Conservation (phyloP, 2,797 vertebrate genomes). For the Clarias pachynema region DNA sequence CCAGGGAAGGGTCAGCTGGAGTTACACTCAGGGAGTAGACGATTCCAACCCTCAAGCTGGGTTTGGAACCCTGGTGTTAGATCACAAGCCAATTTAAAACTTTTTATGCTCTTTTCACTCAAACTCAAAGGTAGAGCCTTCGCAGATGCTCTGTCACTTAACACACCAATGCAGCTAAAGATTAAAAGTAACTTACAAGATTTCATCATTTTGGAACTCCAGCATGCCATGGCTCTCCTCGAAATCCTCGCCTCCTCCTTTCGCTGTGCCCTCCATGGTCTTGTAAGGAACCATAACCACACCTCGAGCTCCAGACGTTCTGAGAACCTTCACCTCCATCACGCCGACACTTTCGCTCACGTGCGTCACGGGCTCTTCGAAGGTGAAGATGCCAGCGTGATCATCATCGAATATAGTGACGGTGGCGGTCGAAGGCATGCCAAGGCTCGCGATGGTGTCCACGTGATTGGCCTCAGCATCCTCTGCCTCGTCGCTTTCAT, state of each 20-base stretch:
- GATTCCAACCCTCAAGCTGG: not conserved
- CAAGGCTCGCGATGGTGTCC: constrained; percentile 84
- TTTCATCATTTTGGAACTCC: constrained; percentile 98
- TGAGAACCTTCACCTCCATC: constrained; percentile 97
- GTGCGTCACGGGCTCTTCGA: constrained; percentile 90
- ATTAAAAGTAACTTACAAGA: constrained; percentile 87
- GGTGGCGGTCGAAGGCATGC: constrained; percentile 84
- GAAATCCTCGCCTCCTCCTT: constrained; percentile 94
- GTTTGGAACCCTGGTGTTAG: not conserved
- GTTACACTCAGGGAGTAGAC: no score
- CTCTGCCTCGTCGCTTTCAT: constrained; percentile 74
- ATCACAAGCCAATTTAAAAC: not conserved
- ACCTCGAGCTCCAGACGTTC: constrained; percentile 94
- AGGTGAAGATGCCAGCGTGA: constrained; percentile 98
- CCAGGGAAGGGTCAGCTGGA: not conserved
- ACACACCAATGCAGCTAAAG: not conserved
- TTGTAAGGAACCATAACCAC: constrained; percentile 94
- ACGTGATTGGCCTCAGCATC: constrained; percentile 83
- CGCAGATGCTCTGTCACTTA: constrained; percentile 12
- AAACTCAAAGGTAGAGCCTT: not conserved
- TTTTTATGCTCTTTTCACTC: not conserved
- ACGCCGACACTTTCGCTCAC: constrained; percentile 95
- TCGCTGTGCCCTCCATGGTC: constrained; percentile 92
- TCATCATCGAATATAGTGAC: constrained; percentile 99
- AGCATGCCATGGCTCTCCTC: constrained; percentile 92